Conservation (phyloP, 2,797 vertebrate species). For the Phataginus tetradactyla region DNA sequence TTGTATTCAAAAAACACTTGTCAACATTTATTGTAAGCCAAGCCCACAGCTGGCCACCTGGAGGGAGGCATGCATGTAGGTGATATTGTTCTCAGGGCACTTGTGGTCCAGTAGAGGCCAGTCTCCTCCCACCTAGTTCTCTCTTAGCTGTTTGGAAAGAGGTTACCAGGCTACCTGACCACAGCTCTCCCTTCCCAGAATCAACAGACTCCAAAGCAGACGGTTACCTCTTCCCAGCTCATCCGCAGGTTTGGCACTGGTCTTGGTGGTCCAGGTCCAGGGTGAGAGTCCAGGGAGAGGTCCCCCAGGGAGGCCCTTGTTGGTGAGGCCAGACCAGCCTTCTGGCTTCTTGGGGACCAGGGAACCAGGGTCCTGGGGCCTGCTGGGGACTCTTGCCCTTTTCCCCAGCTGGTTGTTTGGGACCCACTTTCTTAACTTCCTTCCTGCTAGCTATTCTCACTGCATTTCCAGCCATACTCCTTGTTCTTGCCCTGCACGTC, state of each 20-base stretch:
- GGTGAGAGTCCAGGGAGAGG: background rate
- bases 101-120: background rate
- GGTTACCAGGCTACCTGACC: background rate
- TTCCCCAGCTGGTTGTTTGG: background rate
- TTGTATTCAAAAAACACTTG: background rate
- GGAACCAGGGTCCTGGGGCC: background rate
- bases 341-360: background rate
- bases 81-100: background rate
- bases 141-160: background rate
- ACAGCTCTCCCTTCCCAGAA: background rate
- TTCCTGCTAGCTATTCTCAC: background rate
- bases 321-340: background rate
- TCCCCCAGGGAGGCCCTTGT: background rate
- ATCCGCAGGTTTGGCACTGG: background rate
- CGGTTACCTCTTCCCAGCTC: background rate
- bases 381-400: background rate
- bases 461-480: background rate
- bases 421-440: background rate
- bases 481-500: accelerated
- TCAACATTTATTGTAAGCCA: background rate
- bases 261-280: background rate
- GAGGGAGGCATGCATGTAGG: background rate
- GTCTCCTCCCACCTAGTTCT: background rate
- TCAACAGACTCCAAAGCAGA: accelerated
- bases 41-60: background rate